Evolutionary conservation across 2,888 invertebrate genomes (phyloP), one percentile per base, ranked within the genome.

Genomic region (Sclerodermus sp.): DNA sequence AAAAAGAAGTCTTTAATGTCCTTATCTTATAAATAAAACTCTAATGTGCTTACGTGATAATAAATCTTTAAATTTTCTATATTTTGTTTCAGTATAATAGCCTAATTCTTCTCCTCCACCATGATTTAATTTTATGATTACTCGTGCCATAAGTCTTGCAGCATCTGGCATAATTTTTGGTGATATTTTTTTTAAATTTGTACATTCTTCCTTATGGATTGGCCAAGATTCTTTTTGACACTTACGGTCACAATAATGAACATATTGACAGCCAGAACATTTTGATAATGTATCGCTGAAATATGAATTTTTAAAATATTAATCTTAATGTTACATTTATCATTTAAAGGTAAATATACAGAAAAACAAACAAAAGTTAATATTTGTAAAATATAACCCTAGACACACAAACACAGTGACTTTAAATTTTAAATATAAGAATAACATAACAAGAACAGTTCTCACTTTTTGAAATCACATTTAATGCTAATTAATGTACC

Each of bases 1-100:
- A 31, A 41, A 49, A 13, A 45, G 23, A 37, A n/a, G 2, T 38
- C 10, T n/a, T 12, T 34, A 12, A 8, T n/a, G 34, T 4, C 3
- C 18, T 23, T n/a, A n/a, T 32, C 1, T 8, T n/a, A 48, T 34
- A 42, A 30, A 37, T 46, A 40, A 38, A 30, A 12, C 32, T 53
- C n/a, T n/a, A n/a, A n/a, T n/a, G n/a, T n/a, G 83, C 90, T 86
- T 82, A 94, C 94, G 95, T 43, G 94, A 91, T 91, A 93, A 92
- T 16, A 95, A 79, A 79, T 94, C 91, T 68, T 88, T 87, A 80
- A 92, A 94, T 79, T 85, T 87, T 48, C 93, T 82, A 62, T 84
- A 91, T 10, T 83, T 84, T 2, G 82, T 86, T 23, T 86, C 82
- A 0, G 87, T 83, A 68, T 91, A 90, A 75, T 85, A 89, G 1